phyloP scores from a whole-genome alignment of 2,888 invertebrate species.

The Chymomyza fuscimana region DNA sequence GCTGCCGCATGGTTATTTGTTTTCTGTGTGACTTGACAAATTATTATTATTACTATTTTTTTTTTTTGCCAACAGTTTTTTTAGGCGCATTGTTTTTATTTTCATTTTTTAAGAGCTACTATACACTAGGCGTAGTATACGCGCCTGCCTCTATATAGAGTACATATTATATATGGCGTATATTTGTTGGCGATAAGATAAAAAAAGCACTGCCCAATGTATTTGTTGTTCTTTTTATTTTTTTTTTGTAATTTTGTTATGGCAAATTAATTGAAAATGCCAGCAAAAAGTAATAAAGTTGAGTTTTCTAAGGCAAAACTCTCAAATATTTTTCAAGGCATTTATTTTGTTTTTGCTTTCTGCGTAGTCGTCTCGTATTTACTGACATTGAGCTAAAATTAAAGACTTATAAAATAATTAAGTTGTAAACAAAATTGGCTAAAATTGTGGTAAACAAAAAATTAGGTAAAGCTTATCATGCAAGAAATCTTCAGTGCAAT shows the following conservation, averaged over 20 bases:
- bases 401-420: not conserved
- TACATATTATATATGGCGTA: not conserved
- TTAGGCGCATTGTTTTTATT: slow-evolving; percentile 5
- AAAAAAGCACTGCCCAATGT: not conserved
- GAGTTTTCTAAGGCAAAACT: not conserved
- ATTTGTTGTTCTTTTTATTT: not conserved
- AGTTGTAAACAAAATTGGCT: not conserved
- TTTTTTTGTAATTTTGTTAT: not conserved
- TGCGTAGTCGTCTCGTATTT: not conserved
- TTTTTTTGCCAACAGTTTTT: not conserved
- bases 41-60: not conserved
- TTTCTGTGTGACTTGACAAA: slow-evolving; percentile 9
- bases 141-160: not conserved
- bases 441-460: not conserved
- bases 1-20: not conserved
- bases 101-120: slow-evolving; percentile 1
- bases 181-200: slow-evolving; percentile 5
- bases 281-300: not conserved
- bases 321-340: not conserved
- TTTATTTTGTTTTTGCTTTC: no score
- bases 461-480: not conserved
- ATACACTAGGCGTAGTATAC: not conserved
- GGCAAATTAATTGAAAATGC: not conserved
- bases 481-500: no score
- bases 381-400: not conserved